A percentile compares a stretch with the other conserved stretches of the same genome.
Conservation (phyloP, 1,140 invertebrate species). For the Melitaea cinxia region DNA sequence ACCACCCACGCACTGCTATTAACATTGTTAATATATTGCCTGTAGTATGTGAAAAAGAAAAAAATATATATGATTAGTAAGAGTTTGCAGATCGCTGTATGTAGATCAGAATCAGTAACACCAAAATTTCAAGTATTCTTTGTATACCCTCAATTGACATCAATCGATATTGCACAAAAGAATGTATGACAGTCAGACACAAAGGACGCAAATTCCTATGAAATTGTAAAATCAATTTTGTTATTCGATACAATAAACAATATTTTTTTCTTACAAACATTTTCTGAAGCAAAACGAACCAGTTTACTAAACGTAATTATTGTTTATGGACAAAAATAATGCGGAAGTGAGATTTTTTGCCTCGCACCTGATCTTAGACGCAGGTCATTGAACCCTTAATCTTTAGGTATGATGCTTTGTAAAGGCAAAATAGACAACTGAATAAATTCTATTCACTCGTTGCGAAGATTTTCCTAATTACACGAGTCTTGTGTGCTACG, state of each 20-base stretch:
- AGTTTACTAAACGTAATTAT: constrained; percentile 57
- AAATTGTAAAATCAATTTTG: no score
- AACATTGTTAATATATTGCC: background rate
- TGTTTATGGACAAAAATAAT: constrained; percentile 63
- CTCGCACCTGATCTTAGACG: constrained; percentile 55
- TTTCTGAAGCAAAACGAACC: constrained; percentile 16
- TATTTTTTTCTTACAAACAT: background rate
- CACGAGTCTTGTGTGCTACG: constrained; percentile 11
- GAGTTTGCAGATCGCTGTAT: background rate
- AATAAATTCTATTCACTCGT: background rate
- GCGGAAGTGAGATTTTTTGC: constrained; percentile 58
- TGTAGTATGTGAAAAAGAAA: background rate
- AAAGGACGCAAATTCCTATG: no score
- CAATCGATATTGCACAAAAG: background rate
- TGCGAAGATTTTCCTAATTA: constrained; percentile 11
- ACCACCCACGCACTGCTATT: constrained; percentile 16
- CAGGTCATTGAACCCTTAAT: constrained; percentile 58
- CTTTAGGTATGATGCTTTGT: background rate
- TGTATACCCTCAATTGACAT: background rate
- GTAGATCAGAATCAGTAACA: background rate
- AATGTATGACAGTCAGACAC: no score
- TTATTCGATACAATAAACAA: background rate
- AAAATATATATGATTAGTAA: background rate
- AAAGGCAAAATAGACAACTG: background rate
- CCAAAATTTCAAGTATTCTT: background rate